Base-by-base conservation (phyloP, 1,140 invertebrate species). In the Tyrophagus putrescentiae region DNA sequence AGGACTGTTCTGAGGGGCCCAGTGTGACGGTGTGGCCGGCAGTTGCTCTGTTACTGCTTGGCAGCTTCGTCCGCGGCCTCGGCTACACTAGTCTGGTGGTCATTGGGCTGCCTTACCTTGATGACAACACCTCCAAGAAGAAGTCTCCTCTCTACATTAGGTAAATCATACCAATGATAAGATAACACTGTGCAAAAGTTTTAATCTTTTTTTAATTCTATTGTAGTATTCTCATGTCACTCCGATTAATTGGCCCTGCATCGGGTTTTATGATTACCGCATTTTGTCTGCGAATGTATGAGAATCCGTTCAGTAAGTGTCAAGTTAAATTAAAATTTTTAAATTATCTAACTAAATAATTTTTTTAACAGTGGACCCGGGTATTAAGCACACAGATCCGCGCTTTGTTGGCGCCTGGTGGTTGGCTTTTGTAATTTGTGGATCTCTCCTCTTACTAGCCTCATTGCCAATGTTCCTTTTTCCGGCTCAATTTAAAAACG, bases 391-490 rank as follows among this genome's bases (percentile, higher is more conserved):
- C 1, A 65, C 68, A 18, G 71, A 72, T 63, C 73, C 74, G 0
- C 65, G 71, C 16, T 76, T 70, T 71, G 68, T 74, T 4, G 73
- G 73, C 52, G 72, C 71, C 0, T 76, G 72, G 72, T 75, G 85
- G 85, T 27, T 86, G 25, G 67, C 66, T 13, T 68, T 68, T 45
- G 48, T 68, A 18, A 61, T 68, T 5, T 21, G 65, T 11, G 67
- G 67, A 23, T 21, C 64, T 11, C 29, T 53, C 11, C 52, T 68
- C 5, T 60, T 66, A n/a, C 48, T 68, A 23, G 61, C 60, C 6
- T 45, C 66, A 0, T 29, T 68, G 5, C 67, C 67, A 4, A 65
- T 68, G 64, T 54, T 68, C 9, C 42, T 68, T 7, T 68, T 68
- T 53, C 67, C 67, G 0, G 29, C 21, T 39, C 50, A 29, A 62